Evolutionary conservation across 2,888 invertebrate species (phyloP), one percentile per base, ranked within the genome.

Genomic region (Mesorhabditis spiculigera): DNA sequence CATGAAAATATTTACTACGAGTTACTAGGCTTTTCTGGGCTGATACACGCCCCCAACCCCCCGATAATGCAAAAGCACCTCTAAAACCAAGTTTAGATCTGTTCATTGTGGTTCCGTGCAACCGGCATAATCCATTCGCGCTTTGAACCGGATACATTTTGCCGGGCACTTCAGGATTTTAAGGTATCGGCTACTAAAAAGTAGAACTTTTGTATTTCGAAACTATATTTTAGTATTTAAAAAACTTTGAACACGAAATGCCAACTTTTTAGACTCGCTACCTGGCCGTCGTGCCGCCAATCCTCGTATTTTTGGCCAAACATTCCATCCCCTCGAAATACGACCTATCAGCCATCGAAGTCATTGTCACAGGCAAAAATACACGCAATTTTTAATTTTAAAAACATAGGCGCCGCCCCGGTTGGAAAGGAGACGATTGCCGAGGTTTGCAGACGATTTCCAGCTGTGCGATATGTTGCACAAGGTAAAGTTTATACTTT

Each of bases 231-330:
- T 28, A 28, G 28, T 28, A 28, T 28, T 28, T 28, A 28, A 28
- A 28, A 5, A 5, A 43, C 10, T 10, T 28, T 5, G 28, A 58
- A 43, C 28, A 58, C 41, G 8, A 8, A 50, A 43, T 6, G 4
- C 44, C 28, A 28, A 50, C 63, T 2, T 69, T 72, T 13, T 62
- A 78, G 76, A 73, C 76, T 45, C 68, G 73, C 16, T 66, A 73
- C 45, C 68, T 80, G 4, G 91, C 91, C 78, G 86, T 91, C 4
- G 93, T 93, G 6, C 93, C 94, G 4, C 93, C 93, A 16, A 89
- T 92, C 70, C 90, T 93, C 86, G 90, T 93, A 41, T 90, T 92
- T 79, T 89, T 93, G 87, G 90, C 90, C 0, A 89, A 90, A 71
- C 89, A 90, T 85, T 89, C 90, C 0, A 88, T 90, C 67, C 91